Conservation (phyloP, 2,888 invertebrate species). For the Cartodere bifasciata region DNA sequence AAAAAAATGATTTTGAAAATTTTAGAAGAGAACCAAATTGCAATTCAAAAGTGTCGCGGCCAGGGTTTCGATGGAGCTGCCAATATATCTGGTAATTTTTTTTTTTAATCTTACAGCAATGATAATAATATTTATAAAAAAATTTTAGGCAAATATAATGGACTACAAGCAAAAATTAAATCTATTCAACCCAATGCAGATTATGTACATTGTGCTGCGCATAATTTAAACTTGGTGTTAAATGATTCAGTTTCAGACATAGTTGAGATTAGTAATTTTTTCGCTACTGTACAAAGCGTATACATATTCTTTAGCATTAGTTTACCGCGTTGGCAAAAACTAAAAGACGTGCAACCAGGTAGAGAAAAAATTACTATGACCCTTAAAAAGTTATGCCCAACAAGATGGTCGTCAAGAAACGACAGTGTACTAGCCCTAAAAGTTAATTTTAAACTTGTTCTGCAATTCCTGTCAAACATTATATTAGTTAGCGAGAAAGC, state of each 20-base stretch:
- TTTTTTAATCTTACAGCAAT: too few species aligned
- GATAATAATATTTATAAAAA: too few species aligned
- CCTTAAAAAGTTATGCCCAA: too few species aligned
- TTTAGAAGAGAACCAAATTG: too few species aligned
- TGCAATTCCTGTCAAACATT: slow-evolving; percentile 5
- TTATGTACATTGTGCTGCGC: slow-evolving; percentile 9
- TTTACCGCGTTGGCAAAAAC: too few species aligned
- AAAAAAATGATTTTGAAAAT: too few species aligned
- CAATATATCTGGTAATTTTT: too few species aligned
- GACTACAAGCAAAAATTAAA: slow-evolving; percentile 10
- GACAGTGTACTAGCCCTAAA: slow-evolving; percentile 5
- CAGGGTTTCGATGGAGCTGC: slow-evolving; percentile 10
- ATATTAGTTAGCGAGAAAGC: slow-evolving; percentile 5
- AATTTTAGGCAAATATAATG: slow-evolving; percentile 7
- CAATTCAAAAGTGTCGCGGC: slow-evolving; percentile 7
- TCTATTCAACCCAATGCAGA: slow-evolving; percentile 7
- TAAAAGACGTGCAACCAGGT: too few species aligned
- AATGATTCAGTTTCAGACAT: slow-evolving; percentile 6
- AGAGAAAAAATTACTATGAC: too few species aligned
- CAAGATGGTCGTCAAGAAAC: slow-evolving; percentile 3
- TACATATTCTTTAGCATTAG: too few species aligned
- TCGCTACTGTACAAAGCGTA: too few species aligned
- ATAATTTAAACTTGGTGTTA: slow-evolving; percentile 3
- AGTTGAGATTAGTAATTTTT: too few species aligned
- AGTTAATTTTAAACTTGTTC: slow-evolving; percentile 3